Evolutionary conservation across 2,797 vertebrate species (phyloP).

Genomic region (Coreius guichenoti): DNA sequence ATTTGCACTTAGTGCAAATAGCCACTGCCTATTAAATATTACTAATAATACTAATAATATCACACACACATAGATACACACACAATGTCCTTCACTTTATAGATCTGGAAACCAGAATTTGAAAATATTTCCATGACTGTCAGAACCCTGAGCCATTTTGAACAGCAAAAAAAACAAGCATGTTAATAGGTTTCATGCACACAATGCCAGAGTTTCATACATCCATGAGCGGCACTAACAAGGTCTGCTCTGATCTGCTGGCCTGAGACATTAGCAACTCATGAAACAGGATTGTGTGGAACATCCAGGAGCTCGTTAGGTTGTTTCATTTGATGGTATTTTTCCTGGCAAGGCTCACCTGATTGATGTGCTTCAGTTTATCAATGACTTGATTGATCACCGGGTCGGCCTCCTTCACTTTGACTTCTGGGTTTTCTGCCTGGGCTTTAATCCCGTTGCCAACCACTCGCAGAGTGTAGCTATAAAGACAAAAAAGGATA

Average conservation of each 20-base stretch:
- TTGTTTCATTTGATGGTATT: not conserved
- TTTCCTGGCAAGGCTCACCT: conserved; percentile 77
- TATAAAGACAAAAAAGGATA: conserved; percentile 61
- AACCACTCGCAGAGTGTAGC: conserved; percentile 86
- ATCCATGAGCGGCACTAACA: not conserved
- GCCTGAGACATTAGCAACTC: not conserved
- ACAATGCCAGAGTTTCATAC: not conserved
- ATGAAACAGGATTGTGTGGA: not conserved
- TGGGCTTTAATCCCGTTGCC: conserved; percentile 89
- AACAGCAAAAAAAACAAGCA: not conserved
- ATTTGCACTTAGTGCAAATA: too few relatives aligned
- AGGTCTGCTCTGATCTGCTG: conserved; percentile 1
- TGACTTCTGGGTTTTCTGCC: conserved; percentile 87
- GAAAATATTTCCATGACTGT: too few relatives aligned
- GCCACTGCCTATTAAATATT: too few relatives aligned
- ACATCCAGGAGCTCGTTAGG: not conserved
- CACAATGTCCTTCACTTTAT: too few relatives aligned
- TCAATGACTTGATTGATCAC: conserved; percentile 89
- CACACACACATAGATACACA: too few relatives aligned
- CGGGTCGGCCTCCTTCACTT: conserved; percentile 85
- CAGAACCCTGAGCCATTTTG: too few relatives aligned
- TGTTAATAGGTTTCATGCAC: not conserved
- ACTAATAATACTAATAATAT: too few relatives aligned
- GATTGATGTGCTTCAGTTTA: conserved; percentile 91
- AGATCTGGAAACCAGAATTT: too few relatives aligned